Percentiles rank a stretch among this genome's conserved stretches.
These are phyloP conservation scores for Myocastor coypus DNA, from an alignment of 2,113 vertebrate genomes.

Conservation along the genomic window DNA sequence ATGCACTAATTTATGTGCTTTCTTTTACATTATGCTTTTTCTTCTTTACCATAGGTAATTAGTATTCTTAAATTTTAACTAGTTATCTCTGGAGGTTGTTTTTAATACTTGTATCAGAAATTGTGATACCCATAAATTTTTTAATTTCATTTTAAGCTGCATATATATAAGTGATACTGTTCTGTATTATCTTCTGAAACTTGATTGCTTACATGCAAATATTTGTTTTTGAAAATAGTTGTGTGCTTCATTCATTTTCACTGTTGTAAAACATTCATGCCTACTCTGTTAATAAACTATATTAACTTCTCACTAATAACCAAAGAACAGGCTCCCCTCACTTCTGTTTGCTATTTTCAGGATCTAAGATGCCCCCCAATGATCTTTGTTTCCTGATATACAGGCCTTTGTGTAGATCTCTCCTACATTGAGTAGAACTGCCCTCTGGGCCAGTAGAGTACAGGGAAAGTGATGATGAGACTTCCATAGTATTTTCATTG, in stretches of 20 bases:
- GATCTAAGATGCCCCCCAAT: not conserved
- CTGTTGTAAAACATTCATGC: not conserved
- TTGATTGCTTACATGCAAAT: no score
- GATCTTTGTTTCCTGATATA: not conserved
- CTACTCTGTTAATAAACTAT: not conserved
- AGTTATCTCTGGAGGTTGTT: not conserved
- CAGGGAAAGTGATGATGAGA: conserved; percentile 6
- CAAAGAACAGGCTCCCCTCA: not conserved
- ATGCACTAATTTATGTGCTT: not conserved
- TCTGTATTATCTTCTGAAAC: no score
- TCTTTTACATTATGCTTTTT: not conserved
- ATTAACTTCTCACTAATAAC: not conserved
- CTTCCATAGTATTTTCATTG: not conserved
- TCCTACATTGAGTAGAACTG: not conserved
- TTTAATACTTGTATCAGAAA: not conserved
- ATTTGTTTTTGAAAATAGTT: no score
- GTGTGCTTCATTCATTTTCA: no score
- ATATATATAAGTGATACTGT: not conserved
- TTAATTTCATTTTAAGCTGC: not conserved
- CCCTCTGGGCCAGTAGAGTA: not conserved
- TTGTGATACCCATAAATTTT: not conserved
- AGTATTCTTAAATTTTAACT: conserved; percentile 20
- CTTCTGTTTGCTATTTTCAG: not conserved
- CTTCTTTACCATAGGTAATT: not conserved
- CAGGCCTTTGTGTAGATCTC: not conserved